Evolutionary conservation across 2,888 invertebrate species (phyloP), one percentile per base, ranked within the genome.

Genomic region (Imbricaverruca yamaguchii): DNA sequence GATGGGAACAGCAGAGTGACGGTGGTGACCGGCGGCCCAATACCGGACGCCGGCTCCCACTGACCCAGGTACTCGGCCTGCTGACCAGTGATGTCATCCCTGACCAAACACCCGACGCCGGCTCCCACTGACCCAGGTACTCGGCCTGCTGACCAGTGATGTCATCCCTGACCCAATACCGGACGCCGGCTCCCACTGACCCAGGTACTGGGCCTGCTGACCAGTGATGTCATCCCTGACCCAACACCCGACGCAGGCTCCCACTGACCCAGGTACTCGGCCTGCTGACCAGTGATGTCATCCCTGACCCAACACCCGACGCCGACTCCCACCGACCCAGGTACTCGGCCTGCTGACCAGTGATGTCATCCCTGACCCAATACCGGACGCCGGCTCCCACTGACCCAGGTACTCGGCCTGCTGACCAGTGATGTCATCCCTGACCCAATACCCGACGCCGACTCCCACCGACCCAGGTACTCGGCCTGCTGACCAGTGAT

Each of bases 101-200:
- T n/a, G n/a, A n/a, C n/a, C n/a, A n/a, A 39, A 39, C 39, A 39
- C 39, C 39, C 39, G 39, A 39, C 39, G 39, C 39, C 39, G 4
- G 39, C 39, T 39, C 39, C 12, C 59, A 55, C 74, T 8, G 15
- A 74, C 74, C 74, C 9, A 74, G 74, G 65, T 84, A 85, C 83
- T 87, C 84, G 67, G 85, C 80, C 82, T 87, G 84, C 81, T 85
- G 85, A 21, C 80, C 39, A 0, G 83, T 56, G n/a, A 86, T 85
- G 12, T 81, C 53, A 15, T 78, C 57, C 81, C 83, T 82, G 11
- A 85, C 69, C 1, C n/a, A n/a, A n/a, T n/a, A n/a, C n/a, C n/a
- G n/a, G n/a, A n/a, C n/a, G 39, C 39, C 39, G 4, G 39, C 39
- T 39, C 39, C 12, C 59, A 55, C 74, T 8, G 15, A 74, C 74